Percentiles rank a stretch among this genome's conserved stretches.
Conservation (phyloP, 2,113 vertebrate species). For the Pelvicachromis taeniatus region DNA sequence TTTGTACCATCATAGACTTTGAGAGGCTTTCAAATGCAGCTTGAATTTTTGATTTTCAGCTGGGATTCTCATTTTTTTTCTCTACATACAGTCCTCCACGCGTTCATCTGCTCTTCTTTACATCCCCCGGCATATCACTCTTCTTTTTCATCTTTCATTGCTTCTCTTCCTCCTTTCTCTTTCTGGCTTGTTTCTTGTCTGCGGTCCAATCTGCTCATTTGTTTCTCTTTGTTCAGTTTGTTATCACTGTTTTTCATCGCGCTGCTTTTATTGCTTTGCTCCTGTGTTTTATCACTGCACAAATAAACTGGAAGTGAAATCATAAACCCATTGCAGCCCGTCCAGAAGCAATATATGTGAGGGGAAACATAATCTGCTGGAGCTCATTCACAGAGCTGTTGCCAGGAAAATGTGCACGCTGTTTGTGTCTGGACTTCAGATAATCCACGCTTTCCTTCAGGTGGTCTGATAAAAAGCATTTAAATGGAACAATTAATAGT, state of each 20-base stretch:
- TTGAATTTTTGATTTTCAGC: background rate
- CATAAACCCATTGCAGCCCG: slow-evolving; percentile 6
- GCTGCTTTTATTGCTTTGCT: slow-evolving; percentile 56
- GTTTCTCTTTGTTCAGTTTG: slow-evolving; percentile 20
- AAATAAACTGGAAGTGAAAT: slow-evolving; percentile 38
- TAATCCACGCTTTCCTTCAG: background rate
- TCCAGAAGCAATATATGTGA: slow-evolving; percentile 7
- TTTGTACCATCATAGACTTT: background rate
- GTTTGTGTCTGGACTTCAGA: slow-evolving; percentile 10
- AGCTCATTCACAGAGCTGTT: background rate
- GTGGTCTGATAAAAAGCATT: background rate
- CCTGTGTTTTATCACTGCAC: slow-evolving; percentile 46
- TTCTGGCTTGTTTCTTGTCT: background rate
- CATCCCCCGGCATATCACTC: background rate
- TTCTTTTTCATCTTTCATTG: background rate
- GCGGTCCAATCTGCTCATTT: background rate
- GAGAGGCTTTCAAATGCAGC: background rate
- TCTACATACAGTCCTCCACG: background rate
- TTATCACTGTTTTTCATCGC: slow-evolving; percentile 30
- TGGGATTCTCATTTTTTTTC: no score
- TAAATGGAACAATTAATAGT: background rate
- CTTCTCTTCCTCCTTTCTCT: no score
- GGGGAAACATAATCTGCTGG: background rate
- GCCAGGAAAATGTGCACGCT: background rate
- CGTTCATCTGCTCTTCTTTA: background rate